Conservation (phyloP, 2,797 vertebrate genomes). For the Etheostoma nigrum region DNA sequence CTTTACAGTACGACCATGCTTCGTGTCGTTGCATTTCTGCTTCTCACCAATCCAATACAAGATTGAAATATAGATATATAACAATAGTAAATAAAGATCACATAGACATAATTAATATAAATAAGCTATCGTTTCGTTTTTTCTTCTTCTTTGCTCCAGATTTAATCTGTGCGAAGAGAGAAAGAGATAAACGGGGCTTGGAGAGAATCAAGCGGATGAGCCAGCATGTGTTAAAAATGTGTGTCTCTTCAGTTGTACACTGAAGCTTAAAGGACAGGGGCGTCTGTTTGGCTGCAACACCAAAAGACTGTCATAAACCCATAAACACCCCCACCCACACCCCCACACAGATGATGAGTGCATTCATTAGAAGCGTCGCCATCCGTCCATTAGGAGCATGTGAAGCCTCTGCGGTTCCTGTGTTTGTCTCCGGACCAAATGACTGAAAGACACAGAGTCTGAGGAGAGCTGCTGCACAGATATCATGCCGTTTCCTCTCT, state of each 20-base stretch:
- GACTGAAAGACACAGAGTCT: conserved; percentile 55
- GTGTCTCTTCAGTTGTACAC: conserved; percentile 66
- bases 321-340: conserved; percentile 48
- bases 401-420: conserved; percentile 66
- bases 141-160: conserved; percentile 31
- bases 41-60: neutral
- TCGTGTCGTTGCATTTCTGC: conserved; percentile 16
- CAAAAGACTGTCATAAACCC: conserved; percentile 80
- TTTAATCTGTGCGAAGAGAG: conserved; percentile 41
- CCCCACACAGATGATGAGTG: conserved; percentile 61
- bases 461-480: conserved; percentile 18
- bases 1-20: conserved; percentile 68
- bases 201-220: conserved; percentile 43
- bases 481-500: conserved; percentile 15
- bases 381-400: conserved; percentile 71
- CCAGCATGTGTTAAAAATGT: conserved; percentile 84
- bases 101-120: too few species aligned
- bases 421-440: conserved; percentile 68
- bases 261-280: conserved; percentile 68
- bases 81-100: too few species aligned
- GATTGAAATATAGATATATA: neutral
- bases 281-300: conserved; percentile 81
- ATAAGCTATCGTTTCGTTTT: neutral
- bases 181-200: conserved; percentile 1
- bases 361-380: conserved; percentile 68